Conservation (phyloP, 1,140 invertebrate species). For the Eueides isabella region DNA sequence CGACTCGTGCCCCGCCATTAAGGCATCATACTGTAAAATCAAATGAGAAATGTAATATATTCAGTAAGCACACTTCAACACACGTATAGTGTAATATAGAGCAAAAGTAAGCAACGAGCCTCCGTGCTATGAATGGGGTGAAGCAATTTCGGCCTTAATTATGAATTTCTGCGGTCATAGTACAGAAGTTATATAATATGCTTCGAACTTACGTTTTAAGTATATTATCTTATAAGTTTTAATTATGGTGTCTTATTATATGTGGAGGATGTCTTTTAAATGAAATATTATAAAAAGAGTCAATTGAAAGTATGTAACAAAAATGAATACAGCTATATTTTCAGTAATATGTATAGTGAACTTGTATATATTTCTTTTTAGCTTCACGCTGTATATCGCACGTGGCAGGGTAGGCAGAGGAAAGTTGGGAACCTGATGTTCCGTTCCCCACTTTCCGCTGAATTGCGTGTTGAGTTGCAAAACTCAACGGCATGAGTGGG, state of each 20-base stretch:
- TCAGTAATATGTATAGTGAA: too few species aligned
- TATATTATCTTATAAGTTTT: neutral
- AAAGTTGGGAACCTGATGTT: too few species aligned
- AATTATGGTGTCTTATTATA: neutral
- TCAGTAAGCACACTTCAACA: neutral
- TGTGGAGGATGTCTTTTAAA: too few species aligned
- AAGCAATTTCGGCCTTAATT: conserved; percentile 34
- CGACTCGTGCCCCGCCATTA: neutral
- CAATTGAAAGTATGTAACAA: too few species aligned
- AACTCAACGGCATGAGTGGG: too few species aligned
- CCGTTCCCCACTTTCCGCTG: too few species aligned
- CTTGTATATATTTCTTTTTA: too few species aligned
- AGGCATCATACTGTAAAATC: neutral
- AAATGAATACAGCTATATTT: too few species aligned
- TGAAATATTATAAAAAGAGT: too few species aligned
- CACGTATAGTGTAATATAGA: neutral
- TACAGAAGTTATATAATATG: neutral
- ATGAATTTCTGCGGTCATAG: conserved; percentile 28
- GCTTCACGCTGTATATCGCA: too few species aligned
- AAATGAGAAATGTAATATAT: conserved; percentile 1
- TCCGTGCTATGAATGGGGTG: conserved; percentile 8
- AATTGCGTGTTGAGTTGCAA: too few species aligned
- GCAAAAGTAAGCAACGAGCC: neutral
- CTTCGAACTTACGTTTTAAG: neutral
- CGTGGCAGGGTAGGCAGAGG: too few species aligned